phyloP scores from a whole-genome alignment of 2,113 vertebrate species.

The Etia nguti region DNA sequence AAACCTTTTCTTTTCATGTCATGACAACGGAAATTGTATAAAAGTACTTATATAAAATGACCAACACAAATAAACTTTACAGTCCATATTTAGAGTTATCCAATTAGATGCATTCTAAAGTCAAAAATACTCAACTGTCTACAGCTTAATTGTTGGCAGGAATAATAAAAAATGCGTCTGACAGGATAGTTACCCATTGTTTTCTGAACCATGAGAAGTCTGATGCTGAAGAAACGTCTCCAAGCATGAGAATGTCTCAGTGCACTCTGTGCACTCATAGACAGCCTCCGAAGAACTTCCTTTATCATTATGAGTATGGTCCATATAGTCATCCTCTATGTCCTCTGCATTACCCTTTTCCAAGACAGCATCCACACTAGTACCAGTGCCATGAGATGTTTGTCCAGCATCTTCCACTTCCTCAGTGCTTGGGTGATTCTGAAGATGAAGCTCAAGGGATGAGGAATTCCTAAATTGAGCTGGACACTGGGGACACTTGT shows the following conservation, averaged over 20 bases:
- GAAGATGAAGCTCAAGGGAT: slow-evolving; percentile 63
- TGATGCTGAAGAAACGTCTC: slow-evolving; percentile 73
- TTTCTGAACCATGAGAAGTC: slow-evolving; percentile 62
- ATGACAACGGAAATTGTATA: not conserved
- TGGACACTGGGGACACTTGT: slow-evolving; percentile 59
- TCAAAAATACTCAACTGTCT: not conserved
- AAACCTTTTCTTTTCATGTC: not conserved
- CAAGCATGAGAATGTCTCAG: slow-evolving; percentile 66
- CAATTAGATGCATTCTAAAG: not conserved
- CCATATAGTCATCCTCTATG: slow-evolving; percentile 32
- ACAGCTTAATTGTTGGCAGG: not conserved
- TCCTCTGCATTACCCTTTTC: slow-evolving; percentile 28
- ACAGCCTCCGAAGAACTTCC: slow-evolving; percentile 44
- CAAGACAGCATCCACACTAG: not conserved
- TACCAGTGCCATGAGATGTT: not conserved
- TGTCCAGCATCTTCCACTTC: slow-evolving; percentile 6
- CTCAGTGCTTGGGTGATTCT: slow-evolving; percentile 50
- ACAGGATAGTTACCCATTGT: slow-evolving; percentile 19
- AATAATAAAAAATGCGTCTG: not conserved
- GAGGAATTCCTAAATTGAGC: slow-evolving; percentile 60
- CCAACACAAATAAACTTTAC: not conserved
- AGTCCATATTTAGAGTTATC: not conserved
- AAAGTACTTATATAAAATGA: not conserved
- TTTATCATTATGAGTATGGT: slow-evolving; percentile 35
- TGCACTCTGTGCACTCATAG: slow-evolving; percentile 74